Base-by-base conservation (phyloP, 2,888 invertebrate species). In the Psylliodes chrysocephalus region DNA sequence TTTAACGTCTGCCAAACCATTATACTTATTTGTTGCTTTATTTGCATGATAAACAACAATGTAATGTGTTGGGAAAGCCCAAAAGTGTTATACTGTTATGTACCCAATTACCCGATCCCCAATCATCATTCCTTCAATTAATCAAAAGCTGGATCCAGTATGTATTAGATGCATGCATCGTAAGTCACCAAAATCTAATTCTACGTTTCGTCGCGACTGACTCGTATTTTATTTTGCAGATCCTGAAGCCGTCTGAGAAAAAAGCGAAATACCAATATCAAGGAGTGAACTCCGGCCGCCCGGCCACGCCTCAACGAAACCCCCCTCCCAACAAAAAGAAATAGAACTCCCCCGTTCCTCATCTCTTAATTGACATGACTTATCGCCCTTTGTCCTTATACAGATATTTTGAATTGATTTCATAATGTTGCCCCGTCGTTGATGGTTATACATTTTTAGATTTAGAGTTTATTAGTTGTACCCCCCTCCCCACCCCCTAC, bases 221-320 rank as follows among this genome's bases (percentile, higher is more conserved):
- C 14, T n/a, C 12, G 0, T 18, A 18, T 46, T 46, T 47, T 12
- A n/a, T 18, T n/a, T 46, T 57, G 10, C 18, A 98, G 98, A 99
- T 99, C 78, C 85, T 99, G 84, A 98, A 99, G 85, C 98, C 98
- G 78, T 98, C 98, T 67, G 98, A 99, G 86, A 99, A 99, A 86
- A 99, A 99, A 86, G 98, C 98, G 74, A 98, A 99, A 85, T 98
- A 98, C 84, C 95, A 97, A 82, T 98, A 98, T 85, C 90, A 91
- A 77, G 93, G 93, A 76, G 89, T 92, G 84, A 93, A 93, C 84
- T 92, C 92, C 69, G 91, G 92, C 69, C 88, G 96, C 86, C 91
- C 94, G 71, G 90, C 92, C 73, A 93, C 94, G 78, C 93, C 93
- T 74, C 93, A 93, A 80, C 55, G 68, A 80, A 91, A 91, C 84